Conservation (phyloP, 2,888 invertebrate species). For the Nymphalis polychloros region DNA sequence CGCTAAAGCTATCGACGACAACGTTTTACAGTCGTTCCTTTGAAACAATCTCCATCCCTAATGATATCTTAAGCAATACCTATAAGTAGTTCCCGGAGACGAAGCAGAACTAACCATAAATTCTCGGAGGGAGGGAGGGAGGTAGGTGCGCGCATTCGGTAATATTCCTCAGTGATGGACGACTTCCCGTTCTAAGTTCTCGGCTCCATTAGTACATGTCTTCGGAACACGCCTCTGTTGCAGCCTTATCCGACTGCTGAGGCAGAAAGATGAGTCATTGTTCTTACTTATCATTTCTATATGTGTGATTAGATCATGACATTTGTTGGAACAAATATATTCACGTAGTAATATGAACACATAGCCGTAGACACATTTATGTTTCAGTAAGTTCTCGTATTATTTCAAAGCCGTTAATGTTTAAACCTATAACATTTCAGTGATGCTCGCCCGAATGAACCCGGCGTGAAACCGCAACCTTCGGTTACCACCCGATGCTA, state of each 20-base stretch:
- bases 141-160: constrained; percentile 6
- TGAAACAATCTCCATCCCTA: neutral
- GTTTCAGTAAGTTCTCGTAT: too few species aligned
- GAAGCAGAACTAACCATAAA: constrained; percentile 12
- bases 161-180: constrained; percentile 29
- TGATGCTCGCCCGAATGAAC: too few species aligned
- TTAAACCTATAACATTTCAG: too few species aligned
- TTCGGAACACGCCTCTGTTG: constrained; percentile 6
- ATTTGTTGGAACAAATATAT: too few species aligned
- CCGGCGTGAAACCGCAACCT: too few species aligned
- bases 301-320: too few species aligned
- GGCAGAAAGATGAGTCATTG: neutral
- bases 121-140: constrained; percentile 8
- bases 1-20: too few species aligned
- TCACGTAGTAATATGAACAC: too few species aligned
- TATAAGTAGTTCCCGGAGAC: constrained; percentile 10
- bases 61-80: constrained; percentile 11
- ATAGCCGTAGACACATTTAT: too few species aligned
- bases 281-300: neutral
- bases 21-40: neutral
- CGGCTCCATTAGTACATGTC: constrained; percentile 17
- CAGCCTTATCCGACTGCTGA: constrained; percentile 1
- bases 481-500: too few species aligned
- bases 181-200: constrained; percentile 18
- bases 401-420: too few species aligned